phyloP scores from a whole-genome alignment of 2,113 vertebrate genomes.

The Isichthys henryi region DNA sequence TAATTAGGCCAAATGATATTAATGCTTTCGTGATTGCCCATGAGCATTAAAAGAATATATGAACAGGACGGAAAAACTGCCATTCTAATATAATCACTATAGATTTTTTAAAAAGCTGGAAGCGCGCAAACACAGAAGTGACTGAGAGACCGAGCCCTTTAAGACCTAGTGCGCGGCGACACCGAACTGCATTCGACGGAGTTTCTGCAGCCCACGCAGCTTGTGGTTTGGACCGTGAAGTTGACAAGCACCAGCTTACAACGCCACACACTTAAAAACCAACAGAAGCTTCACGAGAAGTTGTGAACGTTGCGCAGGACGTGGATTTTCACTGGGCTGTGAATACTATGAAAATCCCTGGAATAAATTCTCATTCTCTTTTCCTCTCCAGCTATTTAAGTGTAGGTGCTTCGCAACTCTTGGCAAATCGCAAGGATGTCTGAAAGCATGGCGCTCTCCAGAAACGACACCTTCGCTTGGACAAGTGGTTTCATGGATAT shows the following conservation, averaged over 20 bases:
- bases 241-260: background rate
- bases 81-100: background rate
- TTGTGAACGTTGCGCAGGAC: background rate
- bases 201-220: background rate
- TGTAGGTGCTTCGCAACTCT: background rate
- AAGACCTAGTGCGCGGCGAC: background rate
- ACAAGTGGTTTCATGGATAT: slow-evolving; percentile 11
- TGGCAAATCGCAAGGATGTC: slow-evolving; percentile 12
- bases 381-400: background rate
- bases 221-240: background rate
- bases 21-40: background rate
- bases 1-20: background rate
- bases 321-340: background rate
- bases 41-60: background rate
- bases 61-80: background rate
- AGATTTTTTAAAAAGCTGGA: background rate
- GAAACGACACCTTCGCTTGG: slow-evolving; percentile 44
- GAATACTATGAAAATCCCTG: background rate
- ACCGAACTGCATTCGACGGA: background rate
- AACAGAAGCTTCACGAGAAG: background rate
- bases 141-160: background rate
- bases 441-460: slow-evolving; percentile 41
- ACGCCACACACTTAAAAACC: background rate
- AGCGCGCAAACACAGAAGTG: background rate
- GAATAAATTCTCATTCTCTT: background rate